Base-by-base conservation (phyloP, 2,797 vertebrate genomes). In the Chaetophractus vellerosus region DNA sequence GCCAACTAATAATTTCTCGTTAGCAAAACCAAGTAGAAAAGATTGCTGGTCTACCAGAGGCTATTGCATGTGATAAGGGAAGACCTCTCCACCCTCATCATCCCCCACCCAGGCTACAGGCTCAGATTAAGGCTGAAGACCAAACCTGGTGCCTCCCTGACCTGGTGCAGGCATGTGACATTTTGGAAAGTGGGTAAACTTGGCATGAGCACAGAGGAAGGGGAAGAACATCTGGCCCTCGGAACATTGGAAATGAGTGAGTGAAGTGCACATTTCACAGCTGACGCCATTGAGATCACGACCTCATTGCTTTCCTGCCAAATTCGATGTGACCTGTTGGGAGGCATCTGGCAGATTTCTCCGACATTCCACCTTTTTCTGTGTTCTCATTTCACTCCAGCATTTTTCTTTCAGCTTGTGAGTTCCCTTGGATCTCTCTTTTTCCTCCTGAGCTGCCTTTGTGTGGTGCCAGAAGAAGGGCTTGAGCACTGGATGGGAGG, bases 401-500 rank as follows among this genome's bases (percentile, higher is more conserved):
- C 87, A 33, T 79, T 82, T 85, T 41, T 24, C 75, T 52, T 91
- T 92, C 31, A 9, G 5, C 71, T 55, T 81, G 90, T 91, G 94
- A 52, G 93, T 88, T 91, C 28, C 66, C 38, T 94, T 88, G 92
- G 90, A 3, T 79, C 90, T 96, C 15, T 11, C 91, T 88, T 93
- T 28, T 5, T 72, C 33, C 1, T 92, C 57, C 84, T 1, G 24
- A 11, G 71, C 91, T 87, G 90, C 86, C 15, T 93, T 96, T 96
- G 90, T 85, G 48, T 89, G 52, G 82, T 97, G 97, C 96, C 97
- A 96, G 78, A 87, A 59, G 4, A 80, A 78, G 72, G 87, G 66
- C 95, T 86, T 23, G 61, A 1, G 0, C 89, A 72, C 69, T 55
- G 0, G 4, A 0, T 0, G 74, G 96, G 82, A 91, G 63, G 79